phyloP scores from a whole-genome alignment of 1,140 invertebrate genomes.

The Nixonia krombeini region DNA sequence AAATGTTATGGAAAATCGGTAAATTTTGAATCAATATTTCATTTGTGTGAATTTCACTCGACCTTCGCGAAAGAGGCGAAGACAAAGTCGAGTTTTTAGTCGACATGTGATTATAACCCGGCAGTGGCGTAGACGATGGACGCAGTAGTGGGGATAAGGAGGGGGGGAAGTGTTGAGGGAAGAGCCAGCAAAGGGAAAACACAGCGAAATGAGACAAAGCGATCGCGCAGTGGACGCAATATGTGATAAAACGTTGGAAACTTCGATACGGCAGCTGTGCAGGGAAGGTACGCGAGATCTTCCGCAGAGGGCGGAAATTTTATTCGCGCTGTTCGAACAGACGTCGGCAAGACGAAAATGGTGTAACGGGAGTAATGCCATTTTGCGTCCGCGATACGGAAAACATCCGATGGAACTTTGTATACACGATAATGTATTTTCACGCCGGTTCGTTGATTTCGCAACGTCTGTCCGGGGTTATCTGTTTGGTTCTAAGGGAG shows the following conservation, averaged over 20 bases:
- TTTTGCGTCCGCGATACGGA: neutral
- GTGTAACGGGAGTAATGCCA: too few species aligned
- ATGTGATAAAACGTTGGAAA: constrained; percentile 24
- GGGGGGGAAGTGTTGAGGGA: too few species aligned
- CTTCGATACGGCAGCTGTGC: constrained; percentile 27
- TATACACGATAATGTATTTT: constrained; percentile 6
- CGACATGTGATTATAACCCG: too few species aligned
- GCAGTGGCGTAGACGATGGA: too few species aligned
- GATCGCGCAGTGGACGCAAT: constrained; percentile 1
- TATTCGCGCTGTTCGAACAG: constrained; percentile 25
- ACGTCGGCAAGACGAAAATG: neutral
- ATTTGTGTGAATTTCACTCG: too few species aligned
- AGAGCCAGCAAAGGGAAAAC: too few species aligned
- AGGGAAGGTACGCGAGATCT: constrained; percentile 1
- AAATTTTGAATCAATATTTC: too few species aligned
- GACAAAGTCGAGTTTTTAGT: too few species aligned
- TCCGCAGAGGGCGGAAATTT: constrained; percentile 3
- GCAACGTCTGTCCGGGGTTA: constrained; percentile 31
- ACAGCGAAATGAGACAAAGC: too few species aligned
- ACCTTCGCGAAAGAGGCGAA: too few species aligned
- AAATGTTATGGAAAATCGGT: too few species aligned
- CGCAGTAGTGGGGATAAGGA: too few species aligned
- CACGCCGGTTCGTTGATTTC: constrained; percentile 14
- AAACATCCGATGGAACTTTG: neutral
- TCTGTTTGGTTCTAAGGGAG: constrained; percentile 19